Percentiles rank a stretch among this genome's conserved stretches.
Conservation (phyloP, 2,113 vertebrate genomes). For the human (Homo sapiens) region GRCh38 chr11:60263501-60264000, state of each 20-base stretch:
- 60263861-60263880: background rate
- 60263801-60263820: background rate
- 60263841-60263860: background rate
- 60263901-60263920: background rate
- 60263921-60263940: background rate
- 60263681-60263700: background rate
- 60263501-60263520: background rate
- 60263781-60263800: background rate
- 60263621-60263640: background rate
- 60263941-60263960: background rate
- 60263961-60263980: background rate
- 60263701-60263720: background rate
- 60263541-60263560: background rate
- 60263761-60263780: too few relatives aligned
- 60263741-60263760: too few relatives aligned
- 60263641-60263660: background rate
- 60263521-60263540: background rate
- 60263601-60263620: background rate
- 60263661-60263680: background rate
- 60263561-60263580: background rate
- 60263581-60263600: background rate
- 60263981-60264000: background rate
- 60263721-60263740: background rate
- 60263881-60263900: background rate
- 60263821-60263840: background rate